phyloP scores from a whole-genome alignment of 2,797 vertebrate species.

The Lacerta agilis region DNA sequence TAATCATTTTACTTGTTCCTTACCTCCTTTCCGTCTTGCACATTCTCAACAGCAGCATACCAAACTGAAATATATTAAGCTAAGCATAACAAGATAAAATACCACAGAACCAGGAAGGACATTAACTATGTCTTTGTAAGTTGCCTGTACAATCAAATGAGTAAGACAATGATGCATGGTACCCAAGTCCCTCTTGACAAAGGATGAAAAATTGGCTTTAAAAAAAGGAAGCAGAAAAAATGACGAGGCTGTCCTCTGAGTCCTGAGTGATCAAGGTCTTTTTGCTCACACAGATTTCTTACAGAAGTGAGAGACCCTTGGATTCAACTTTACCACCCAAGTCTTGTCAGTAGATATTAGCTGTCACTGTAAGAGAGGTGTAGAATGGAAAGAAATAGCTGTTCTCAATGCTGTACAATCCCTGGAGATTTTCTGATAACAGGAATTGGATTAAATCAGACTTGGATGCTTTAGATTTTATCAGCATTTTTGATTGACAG shows the following conservation, averaged over 20 bases:
- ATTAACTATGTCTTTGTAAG: conserved; percentile 11
- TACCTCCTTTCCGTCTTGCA: neutral
- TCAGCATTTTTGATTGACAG: conserved; percentile 16
- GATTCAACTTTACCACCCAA: neutral
- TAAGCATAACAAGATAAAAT: neutral
- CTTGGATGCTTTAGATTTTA: conserved; percentile 37
- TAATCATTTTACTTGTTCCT: conserved; percentile 47
- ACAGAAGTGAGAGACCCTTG: neutral
- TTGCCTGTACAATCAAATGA: neutral
- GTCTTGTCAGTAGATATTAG: conserved; percentile 23
- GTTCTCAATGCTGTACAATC: conserved; percentile 41
- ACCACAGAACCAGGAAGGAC: neutral
- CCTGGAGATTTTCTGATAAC: conserved; percentile 29
- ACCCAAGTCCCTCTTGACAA: neutral
- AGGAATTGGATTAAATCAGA: neutral
- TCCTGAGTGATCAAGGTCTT: neutral
- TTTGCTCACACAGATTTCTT: neutral
- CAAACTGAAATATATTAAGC: conserved; percentile 14
- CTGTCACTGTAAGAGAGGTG: neutral
- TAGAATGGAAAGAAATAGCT: conserved; percentile 14
- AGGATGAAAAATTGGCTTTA: neutral
- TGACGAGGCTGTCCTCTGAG: neutral
- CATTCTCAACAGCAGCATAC: neutral
- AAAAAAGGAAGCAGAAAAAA: neutral
- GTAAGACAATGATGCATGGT: neutral